Evolutionary conservation across 1,140 invertebrate genomes (phyloP).

Genomic region (Pogonus chalceus): DNA sequence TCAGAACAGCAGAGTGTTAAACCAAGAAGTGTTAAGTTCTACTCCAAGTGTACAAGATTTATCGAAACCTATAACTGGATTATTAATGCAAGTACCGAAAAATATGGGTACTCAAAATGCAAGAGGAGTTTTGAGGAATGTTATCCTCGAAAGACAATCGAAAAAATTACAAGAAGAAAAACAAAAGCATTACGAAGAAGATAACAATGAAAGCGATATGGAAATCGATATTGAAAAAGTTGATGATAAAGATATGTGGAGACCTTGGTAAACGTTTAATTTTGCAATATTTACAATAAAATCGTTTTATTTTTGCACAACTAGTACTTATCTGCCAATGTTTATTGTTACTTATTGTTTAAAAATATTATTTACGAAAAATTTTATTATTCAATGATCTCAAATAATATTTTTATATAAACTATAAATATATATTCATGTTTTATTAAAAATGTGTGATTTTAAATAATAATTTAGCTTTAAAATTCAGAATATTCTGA

Average conservation of each 20-base stretch:
- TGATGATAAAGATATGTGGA: slow-evolving; percentile 27
- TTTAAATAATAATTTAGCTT: too few relatives aligned
- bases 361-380: not conserved
- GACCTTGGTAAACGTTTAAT: slow-evolving; percentile 34
- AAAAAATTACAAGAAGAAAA: not conserved
- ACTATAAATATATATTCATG: not conserved
- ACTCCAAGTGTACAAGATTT: slow-evolving; percentile 8
- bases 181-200: not conserved
- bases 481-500: not conserved
- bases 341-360: not conserved
- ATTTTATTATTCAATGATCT: not conserved
- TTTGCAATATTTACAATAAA: not conserved
- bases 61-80: slow-evolving; percentile 7
- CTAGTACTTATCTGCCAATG: not conserved
- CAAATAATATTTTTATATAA: not conserved
- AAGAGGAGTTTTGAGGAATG: not conserved
- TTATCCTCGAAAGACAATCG: not conserved
- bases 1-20: not conserved
- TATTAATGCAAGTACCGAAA: slow-evolving; percentile 8
- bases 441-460: not conserved
- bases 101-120: not conserved
- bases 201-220: slow-evolving; percentile 1
- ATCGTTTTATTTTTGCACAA: too few relatives aligned
- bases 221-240: slow-evolving; percentile 12
- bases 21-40: slow-evolving; percentile 5